These are phyloP conservation scores for Sclerurus mexicanus DNA, from an alignment of 2,113 vertebrate species.

Conservation along the genomic window DNA sequence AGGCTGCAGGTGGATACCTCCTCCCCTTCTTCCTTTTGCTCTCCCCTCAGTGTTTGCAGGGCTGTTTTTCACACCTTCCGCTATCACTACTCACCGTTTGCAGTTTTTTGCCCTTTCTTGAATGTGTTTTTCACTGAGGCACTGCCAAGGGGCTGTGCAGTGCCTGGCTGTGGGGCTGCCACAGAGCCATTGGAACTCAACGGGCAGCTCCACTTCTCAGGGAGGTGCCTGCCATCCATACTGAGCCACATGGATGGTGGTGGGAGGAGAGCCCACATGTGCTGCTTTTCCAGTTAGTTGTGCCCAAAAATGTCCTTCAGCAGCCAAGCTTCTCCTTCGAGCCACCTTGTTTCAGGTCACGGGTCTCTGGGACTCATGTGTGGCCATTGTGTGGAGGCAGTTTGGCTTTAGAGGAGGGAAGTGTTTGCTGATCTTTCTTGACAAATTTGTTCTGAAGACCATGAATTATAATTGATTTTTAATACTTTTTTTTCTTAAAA, in stretches of 20 bases:
- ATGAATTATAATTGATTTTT: background rate
- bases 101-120: background rate
- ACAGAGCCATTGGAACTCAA: rapidly evolving
- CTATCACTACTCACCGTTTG: rapidly evolving
- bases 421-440: rapidly evolving
- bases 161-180: rapidly evolving
- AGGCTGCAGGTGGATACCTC: background rate
- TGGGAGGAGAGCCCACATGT: rapidly evolving
- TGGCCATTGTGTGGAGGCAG: rapidly evolving
- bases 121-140: rapidly evolving
- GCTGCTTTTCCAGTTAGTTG: rapidly evolving
- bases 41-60: background rate
- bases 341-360: rapidly evolving
- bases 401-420: background rate
- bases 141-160: background rate
- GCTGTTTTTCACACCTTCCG: background rate
- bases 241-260: rapidly evolving
- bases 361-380: rapidly evolving
- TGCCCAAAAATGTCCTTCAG: background rate
- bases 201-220: rapidly evolving
- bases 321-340: background rate
- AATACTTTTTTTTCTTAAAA: background rate
- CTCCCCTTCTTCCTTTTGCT: background rate
- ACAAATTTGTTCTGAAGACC: rapidly evolving
- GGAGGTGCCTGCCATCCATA: rapidly evolving